Conservation (phyloP, 30 jellyfish, hydroid and myxozoan genomes). For the Clytia hemisphaerica region DNA sequence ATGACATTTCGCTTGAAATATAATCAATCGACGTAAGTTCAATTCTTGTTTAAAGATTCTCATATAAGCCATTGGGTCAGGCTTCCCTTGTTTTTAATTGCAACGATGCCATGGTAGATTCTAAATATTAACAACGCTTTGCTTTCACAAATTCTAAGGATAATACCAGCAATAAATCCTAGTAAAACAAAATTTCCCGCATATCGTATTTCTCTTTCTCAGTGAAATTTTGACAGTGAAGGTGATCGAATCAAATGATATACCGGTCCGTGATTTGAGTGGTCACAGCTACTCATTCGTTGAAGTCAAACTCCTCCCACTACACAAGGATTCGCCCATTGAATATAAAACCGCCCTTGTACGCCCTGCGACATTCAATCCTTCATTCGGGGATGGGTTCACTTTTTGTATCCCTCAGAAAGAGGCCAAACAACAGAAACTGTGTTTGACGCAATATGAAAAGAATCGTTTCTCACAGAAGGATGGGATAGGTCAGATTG, state of each 20-base stretch:
- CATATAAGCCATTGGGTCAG: too few species aligned
- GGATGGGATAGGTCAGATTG: conserved; percentile 79
- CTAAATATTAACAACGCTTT: too few species aligned
- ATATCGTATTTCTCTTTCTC: not conserved
- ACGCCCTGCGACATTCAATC: conserved; percentile 94
- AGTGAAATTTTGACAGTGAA: conserved; percentile 77
- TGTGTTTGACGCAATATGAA: conserved; percentile 60
- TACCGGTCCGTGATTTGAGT: conserved; percentile 89
- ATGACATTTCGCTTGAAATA: conserved; percentile 38
- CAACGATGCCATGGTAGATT: too few species aligned
- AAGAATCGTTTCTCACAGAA: conserved; percentile 89
- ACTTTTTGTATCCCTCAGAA: conserved; percentile 37
- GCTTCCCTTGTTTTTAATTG: too few species aligned
- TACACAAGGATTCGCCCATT: conserved; percentile 19
- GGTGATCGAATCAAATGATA: conserved; percentile 68
- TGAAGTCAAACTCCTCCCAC: conserved; percentile 47
- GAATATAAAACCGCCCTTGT: conserved; percentile 63
- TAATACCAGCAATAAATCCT: too few species aligned
- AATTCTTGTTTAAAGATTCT: too few species aligned
- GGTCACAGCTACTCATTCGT: conserved; percentile 88
- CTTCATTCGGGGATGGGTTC: conserved; percentile 75
- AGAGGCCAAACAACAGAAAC: conserved; percentile 33
- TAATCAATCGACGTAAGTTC: conserved; percentile 34
- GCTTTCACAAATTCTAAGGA: too few species aligned
- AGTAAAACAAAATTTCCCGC: too few species aligned